Evolutionary conservation across 2,888 invertebrate genomes (phyloP), one percentile per base, ranked within the genome.

Genomic region (Steinernema scapterisci): DNA sequence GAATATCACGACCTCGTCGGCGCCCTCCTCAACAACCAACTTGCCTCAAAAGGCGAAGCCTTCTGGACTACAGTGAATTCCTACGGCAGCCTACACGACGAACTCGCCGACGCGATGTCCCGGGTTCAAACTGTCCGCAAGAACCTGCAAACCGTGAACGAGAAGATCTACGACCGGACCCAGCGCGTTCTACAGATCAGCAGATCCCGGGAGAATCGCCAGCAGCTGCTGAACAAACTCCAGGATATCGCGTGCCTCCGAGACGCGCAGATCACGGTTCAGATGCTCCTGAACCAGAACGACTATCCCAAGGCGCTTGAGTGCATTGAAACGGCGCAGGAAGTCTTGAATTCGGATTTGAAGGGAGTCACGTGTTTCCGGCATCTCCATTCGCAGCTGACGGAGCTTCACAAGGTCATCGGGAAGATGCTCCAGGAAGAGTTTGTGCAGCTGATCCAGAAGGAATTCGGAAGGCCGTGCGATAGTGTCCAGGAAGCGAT

Each of bases 21-120:
- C 54, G 79, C 80, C 7, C 74, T 85, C 21, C 79, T 86, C 23
- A 85, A 86, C 56, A 76, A 79, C 25, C 95, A 96, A 90, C 91
- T 96, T 73, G 94, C 96, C 38, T 92, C 93, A 85, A 95, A 96
- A 88, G 96, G 96, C 11, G 94, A 94, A 83, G 95, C 95, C 21
- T 99, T 97, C 90, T 99, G 97, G 88, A 93, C 95, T 89, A 97
- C 97, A 0, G 97, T 99, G 93, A 92, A 96, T 73, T 97, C 97
- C 7, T 97, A 99, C 89, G 96, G 97, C 88, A 93, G 94, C 38
- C 93, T 99, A 71, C 94, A 97, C 92, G 95, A 95, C 82, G 94
- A 97, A 88, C 93, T 99, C 91, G 92, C 92, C 0, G 91, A 92
- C 13, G 83, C 85, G 6, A 75, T 82, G 75, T 71, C 77, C 45